phyloP scores from a whole-genome alignment of 1,140 invertebrate genomes.

The Amyelois transitella region DNA sequence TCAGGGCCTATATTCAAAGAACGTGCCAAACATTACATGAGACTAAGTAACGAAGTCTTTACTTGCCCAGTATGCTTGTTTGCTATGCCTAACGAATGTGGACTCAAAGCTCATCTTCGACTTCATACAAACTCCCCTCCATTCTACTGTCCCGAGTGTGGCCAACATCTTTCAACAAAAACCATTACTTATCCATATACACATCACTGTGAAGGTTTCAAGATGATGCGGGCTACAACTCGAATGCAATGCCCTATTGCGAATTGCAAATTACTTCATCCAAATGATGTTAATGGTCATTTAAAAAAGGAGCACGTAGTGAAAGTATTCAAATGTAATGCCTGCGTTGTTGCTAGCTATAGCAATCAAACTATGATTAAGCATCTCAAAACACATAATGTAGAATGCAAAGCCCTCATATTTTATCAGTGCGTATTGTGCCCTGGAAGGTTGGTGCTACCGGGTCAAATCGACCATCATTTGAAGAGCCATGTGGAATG shows the following conservation, averaged over 20 bases:
- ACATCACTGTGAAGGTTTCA: constrained; percentile 72
- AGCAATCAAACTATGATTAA: constrained; percentile 38
- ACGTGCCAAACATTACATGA: constrained; percentile 48
- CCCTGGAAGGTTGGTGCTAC: constrained; percentile 39
- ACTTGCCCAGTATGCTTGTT: constrained; percentile 65
- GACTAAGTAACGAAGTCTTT: constrained; percentile 33
- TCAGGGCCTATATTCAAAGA: constrained; percentile 30
- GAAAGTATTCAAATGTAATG: constrained; percentile 55
- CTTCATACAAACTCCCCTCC: constrained; percentile 64
- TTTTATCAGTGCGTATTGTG: constrained; percentile 59
- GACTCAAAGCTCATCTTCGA: constrained; percentile 61
- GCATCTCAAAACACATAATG: constrained; percentile 32
- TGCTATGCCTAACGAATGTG: constrained; percentile 64
- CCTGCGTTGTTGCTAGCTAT: constrained; percentile 53
- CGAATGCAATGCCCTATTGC: constrained; percentile 53
- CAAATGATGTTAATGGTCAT: constrained; percentile 60
- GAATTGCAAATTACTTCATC: constrained; percentile 58
- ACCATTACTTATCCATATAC: constrained; percentile 42
- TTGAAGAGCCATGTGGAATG: constrained; percentile 32
- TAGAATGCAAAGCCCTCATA: constrained; percentile 19
- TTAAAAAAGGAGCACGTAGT: constrained; percentile 61
- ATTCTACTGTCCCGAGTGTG: constrained; percentile 74
- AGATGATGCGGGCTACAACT: constrained; percentile 66
- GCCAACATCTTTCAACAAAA: constrained; percentile 43
- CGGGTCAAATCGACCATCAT: constrained; percentile 41